phyloP scores from a whole-genome alignment of 2,797 vertebrate genomes.

The Remorina albescens region DNA sequence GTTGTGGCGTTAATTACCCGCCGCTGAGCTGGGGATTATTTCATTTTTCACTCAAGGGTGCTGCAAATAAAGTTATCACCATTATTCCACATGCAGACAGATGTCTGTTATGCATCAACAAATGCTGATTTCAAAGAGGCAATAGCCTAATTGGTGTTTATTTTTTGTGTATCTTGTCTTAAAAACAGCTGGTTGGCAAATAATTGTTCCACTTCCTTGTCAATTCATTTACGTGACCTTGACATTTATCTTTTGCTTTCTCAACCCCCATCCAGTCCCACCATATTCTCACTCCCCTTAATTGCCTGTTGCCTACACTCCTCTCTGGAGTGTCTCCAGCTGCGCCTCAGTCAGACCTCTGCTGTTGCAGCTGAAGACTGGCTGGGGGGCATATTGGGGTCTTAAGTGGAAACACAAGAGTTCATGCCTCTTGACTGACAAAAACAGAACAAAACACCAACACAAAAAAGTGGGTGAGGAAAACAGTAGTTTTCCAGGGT shows the following conservation, averaged over 20 bases:
- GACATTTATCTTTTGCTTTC: not conserved
- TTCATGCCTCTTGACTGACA: conserved; percentile 11
- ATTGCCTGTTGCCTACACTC: not conserved
- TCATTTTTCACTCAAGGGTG: conserved; percentile 67
- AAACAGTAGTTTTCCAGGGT: not conserved
- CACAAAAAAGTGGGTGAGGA: not conserved
- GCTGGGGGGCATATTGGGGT: conserved; percentile 30
- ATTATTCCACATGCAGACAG: conserved; percentile 62
- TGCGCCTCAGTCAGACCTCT: conserved; percentile 42
- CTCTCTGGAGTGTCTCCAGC: conserved; percentile 37
- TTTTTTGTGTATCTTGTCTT: not conserved
- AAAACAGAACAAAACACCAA: not conserved
- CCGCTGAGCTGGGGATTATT: conserved; percentile 60
- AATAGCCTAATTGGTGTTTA: conserved; percentile 38
- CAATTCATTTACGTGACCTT: conserved; percentile 10
- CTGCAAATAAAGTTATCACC: conserved; percentile 71
- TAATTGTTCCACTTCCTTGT: not conserved
- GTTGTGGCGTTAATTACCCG: conserved; percentile 62
- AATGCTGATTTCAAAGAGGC: conserved; percentile 31
- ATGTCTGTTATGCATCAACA: conserved; percentile 54
- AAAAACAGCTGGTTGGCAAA: conserved; percentile 7
- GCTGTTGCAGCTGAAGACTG: conserved; percentile 38
- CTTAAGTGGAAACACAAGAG: conserved; percentile 31
- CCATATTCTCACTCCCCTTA: conserved; percentile 13
- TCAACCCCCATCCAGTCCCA: not conserved